A percentile compares a stretch with the other conserved stretches of the same genome.
These are phyloP conservation scores for Melieria crassipennis DNA, from an alignment of 2,888 invertebrate species.

Conservation along the genomic window DNA sequence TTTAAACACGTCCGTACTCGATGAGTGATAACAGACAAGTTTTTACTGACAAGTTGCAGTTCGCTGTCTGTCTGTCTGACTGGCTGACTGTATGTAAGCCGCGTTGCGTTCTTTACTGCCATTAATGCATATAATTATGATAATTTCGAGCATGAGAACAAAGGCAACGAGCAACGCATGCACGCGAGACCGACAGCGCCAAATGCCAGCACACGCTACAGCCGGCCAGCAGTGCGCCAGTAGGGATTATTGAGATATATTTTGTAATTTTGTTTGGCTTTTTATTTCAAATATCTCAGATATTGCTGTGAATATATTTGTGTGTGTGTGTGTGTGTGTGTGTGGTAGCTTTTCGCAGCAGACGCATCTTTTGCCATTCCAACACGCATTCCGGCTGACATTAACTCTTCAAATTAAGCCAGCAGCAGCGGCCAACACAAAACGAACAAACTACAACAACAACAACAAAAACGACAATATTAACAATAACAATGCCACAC, in stretches of 20 bases:
- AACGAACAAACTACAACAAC: constrained; percentile 1
- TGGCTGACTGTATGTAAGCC: background rate
- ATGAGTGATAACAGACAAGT: too few species aligned
- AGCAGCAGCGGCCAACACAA: constrained; percentile 13
- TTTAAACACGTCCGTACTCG: too few species aligned
- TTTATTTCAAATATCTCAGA: background rate
- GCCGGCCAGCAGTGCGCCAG: background rate
- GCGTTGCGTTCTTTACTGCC: background rate
- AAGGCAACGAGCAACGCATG: constrained; percentile 2
- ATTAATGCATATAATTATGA: constrained; percentile 28
- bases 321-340: too few species aligned
- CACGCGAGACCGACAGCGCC: background rate
- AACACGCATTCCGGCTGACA: constrained; percentile 28
- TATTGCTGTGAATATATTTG: too few species aligned
- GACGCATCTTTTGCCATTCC: background rate
- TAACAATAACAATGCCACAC: background rate
- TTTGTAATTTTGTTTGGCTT: background rate
- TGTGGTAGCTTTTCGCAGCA: background rate
- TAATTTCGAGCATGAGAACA: constrained; percentile 15
- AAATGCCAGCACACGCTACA: constrained; percentile 20
- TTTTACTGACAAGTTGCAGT: constrained; percentile 9
- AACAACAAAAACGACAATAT: constrained; percentile 4
- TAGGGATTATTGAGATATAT: constrained; percentile 23
- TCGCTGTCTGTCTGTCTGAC: background rate
- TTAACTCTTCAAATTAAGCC: constrained; percentile 28